Evolutionary conservation across 2,888 invertebrate species (phyloP).

Genomic region (Molorchus minor): DNA sequence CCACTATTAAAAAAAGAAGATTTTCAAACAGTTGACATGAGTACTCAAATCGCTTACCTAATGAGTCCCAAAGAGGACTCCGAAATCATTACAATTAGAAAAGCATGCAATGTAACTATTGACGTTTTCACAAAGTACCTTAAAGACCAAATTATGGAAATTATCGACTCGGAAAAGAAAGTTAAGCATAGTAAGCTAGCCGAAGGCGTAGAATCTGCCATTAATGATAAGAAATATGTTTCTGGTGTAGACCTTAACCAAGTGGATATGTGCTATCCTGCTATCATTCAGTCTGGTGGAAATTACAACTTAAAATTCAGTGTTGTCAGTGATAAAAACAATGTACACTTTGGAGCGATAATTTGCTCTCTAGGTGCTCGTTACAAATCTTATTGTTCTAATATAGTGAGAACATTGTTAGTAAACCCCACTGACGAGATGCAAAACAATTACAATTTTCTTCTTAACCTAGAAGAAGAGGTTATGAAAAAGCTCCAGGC

Average conservation of each 20-base stretch:
- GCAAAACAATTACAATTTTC: slow-evolving; percentile 91
- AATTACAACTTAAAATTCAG: slow-evolving; percentile 95
- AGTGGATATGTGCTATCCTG: slow-evolving; percentile 97
- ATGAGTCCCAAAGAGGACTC: slow-evolving; percentile 95
- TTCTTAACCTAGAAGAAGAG: slow-evolving; percentile 89
- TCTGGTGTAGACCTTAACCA: slow-evolving; percentile 87
- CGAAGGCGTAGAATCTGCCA: slow-evolving; percentile 92
- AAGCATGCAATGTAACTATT: slow-evolving; percentile 91
- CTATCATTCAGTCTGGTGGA: slow-evolving; percentile 99
- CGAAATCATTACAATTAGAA: slow-evolving; percentile 89
- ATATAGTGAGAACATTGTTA: slow-evolving; percentile 93
- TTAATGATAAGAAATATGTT: slow-evolving; percentile 96
- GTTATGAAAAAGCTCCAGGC: slow-evolving; percentile 85
- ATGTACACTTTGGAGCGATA: slow-evolving; percentile 94
- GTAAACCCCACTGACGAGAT: slow-evolving; percentile 88
- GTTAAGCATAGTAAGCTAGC: slow-evolving; percentile 95
- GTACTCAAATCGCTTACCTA: slow-evolving; percentile 82
- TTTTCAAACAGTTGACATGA: slow-evolving; percentile 78
- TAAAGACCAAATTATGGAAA: slow-evolving; percentile 97
- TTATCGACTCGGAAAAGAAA: slow-evolving; percentile 98
- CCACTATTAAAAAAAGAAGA: slow-evolving; percentile 77
- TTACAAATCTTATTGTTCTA: slow-evolving; percentile 98
- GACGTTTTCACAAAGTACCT: slow-evolving; percentile 97
- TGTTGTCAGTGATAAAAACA: slow-evolving; percentile 92
- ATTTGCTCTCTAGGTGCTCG: slow-evolving; percentile 94